phyloP scores from a whole-genome alignment of 2,113 vertebrate genomes.

The Nothocercus nigrocapillus region DNA sequence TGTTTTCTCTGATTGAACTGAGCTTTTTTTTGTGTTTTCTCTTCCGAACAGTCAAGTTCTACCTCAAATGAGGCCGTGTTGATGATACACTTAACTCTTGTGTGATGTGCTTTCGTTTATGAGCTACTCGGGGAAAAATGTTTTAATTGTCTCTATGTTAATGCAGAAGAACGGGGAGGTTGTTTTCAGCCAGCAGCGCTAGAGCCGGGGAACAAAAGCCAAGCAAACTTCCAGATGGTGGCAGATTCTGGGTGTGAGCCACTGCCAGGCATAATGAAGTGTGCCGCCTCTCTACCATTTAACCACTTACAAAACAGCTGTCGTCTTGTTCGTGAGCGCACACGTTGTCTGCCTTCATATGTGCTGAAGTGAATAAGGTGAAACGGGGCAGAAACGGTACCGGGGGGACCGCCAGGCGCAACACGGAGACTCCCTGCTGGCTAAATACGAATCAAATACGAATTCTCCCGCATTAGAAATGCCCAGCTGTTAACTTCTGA shows the following conservation, averaged over 20 bases:
- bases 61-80: neutral
- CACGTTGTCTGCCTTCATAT: neutral
- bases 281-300: neutral
- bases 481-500: conserved; percentile 18
- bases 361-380: neutral
- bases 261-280: neutral
- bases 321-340: neutral
- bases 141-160: conserved; percentile 65
- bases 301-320: neutral
- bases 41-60: conserved; percentile 9
- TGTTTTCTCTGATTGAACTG: neutral
- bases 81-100: neutral
- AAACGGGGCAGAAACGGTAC: neutral
- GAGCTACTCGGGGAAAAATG: conserved; percentile 3
- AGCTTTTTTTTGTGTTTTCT: neutral
- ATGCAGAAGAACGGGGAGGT: conserved; percentile 19
- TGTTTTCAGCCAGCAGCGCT: conserved; percentile 22
- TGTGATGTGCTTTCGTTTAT: conserved; percentile 24
- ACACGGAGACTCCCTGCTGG: neutral
- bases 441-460: neutral
- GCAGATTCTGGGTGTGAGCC: conserved; percentile 50
- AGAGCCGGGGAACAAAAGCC: conserved; percentile 23
- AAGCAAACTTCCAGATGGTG: conserved; percentile 57
- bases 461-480: conserved; percentile 1
- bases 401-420: neutral